Evolutionary conservation across 2,888 invertebrate species (phyloP).

Genomic region (Parnassius apollo): DNA sequence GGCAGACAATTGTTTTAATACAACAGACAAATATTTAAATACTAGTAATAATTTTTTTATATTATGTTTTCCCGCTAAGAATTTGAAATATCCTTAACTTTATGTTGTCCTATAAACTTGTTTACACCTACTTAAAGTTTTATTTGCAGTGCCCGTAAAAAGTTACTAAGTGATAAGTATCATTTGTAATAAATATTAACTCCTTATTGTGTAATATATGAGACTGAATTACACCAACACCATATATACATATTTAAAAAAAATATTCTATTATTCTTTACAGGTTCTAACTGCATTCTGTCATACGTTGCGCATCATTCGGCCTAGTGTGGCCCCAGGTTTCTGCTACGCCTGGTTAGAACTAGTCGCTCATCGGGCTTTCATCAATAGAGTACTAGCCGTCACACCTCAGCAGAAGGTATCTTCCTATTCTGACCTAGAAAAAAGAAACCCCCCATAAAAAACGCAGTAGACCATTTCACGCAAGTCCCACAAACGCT

Average conservation of each 20-base stretch:
- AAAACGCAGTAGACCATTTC: too few species aligned
- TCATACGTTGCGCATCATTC: constrained; percentile 95
- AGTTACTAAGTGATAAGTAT: too few species aligned
- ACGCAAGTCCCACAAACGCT: too few species aligned
- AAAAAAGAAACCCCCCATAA: too few species aligned
- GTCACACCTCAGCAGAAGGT: constrained; percentile 94
- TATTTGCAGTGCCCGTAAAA: too few species aligned
- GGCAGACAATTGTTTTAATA: not conserved
- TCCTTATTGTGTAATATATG: too few species aligned
- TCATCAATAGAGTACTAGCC: constrained; percentile 95
- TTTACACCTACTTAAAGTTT: too few species aligned
- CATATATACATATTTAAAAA: not conserved
- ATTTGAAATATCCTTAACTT: too few species aligned
- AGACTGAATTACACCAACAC: not conserved
- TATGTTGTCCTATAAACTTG: too few species aligned
- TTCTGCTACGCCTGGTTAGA: constrained; percentile 99
- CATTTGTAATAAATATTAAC: too few species aligned
- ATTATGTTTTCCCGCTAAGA: too few species aligned
- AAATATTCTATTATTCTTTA: constrained; percentile 3
- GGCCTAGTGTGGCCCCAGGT: constrained; percentile 96
- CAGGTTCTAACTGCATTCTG: constrained; percentile 96
- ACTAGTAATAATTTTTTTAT: too few species aligned
- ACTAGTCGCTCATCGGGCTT: constrained; percentile 96
- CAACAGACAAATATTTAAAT: not conserved
- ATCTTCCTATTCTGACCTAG: constrained; percentile 13